A percentile compares a stretch with the other conserved stretches of the same genome.
Evolutionary conservation across 2,797 vertebrate genomes (phyloP).

Genomic region (Pangasius larnaudii): DNA sequence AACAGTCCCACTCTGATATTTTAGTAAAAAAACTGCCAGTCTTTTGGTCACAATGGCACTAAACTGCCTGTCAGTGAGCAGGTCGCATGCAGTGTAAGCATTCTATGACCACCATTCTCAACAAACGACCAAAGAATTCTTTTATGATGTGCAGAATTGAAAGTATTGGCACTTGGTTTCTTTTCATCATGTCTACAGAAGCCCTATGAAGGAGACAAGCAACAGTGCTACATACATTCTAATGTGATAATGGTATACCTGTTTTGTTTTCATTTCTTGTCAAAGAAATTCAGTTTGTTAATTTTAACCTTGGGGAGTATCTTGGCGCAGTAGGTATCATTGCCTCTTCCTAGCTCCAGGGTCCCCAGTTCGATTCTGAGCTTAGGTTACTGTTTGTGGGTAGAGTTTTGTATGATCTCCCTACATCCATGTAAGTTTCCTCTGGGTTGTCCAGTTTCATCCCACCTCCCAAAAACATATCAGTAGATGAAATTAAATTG

Average conservation of each 20-base stretch:
- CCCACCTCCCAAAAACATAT: not conserved
- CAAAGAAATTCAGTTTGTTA: not conserved
- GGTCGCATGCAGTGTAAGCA: not conserved
- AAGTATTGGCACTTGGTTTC: not conserved
- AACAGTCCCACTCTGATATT: not conserved
- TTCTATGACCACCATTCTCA: not conserved
- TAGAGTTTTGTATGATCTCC: not conserved
- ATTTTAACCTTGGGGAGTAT: not conserved
- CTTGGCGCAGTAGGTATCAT: not conserved
- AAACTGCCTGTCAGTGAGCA: not conserved
- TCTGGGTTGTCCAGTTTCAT: not conserved
- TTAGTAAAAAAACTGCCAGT: too few species aligned
- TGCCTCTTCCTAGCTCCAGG: not conserved
- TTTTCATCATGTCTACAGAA: not conserved
- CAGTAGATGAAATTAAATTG: not conserved
- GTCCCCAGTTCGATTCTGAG: not conserved
- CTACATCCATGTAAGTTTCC: not conserved
- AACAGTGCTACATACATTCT: not conserved
- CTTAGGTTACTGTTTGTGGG: not conserved
- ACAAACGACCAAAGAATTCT: not conserved
- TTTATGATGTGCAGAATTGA: not conserved
- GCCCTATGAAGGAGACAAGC: not conserved
- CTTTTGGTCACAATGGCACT: not conserved
- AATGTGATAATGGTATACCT: not conserved
- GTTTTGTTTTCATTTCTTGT: not conserved